These are phyloP conservation scores for Schizaphis graminum DNA, from an alignment of 2,888 invertebrate species.

Conservation along the genomic window DNA sequence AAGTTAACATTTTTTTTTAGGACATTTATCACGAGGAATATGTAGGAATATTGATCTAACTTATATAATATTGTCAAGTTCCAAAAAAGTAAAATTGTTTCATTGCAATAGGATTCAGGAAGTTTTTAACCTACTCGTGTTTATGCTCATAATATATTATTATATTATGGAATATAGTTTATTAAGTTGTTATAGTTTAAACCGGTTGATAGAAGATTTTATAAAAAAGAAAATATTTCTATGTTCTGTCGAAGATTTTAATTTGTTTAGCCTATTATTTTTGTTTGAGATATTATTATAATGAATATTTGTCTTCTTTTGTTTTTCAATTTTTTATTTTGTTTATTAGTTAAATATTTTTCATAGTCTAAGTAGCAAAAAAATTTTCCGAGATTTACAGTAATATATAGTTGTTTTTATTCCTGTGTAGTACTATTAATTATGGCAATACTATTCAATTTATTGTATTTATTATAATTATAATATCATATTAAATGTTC, in stretches of 20 bases:
- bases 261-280: not conserved
- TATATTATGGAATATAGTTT: not conserved
- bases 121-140: not conserved
- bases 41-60: not conserved
- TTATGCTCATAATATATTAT: not conserved
- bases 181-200: not conserved
- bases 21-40: not conserved
- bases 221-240: not conserved
- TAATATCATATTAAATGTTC: not conserved
- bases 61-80: not conserved
- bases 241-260: not conserved
- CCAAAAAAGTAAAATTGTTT: not conserved
- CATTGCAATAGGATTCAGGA: not conserved
- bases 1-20: not conserved
- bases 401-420: not conserved
- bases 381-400: not conserved
- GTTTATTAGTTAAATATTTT: too few species aligned
- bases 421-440: not conserved
- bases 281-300: not conserved
- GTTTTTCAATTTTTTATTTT: not conserved
- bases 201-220: not conserved
- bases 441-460: not conserved
- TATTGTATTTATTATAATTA: not conserved
- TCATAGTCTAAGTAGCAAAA: too few species aligned
- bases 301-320: not conserved